Base-by-base conservation (phyloP, 2,113 vertebrate genomes). In the Corythornis madagascariensis region DNA sequence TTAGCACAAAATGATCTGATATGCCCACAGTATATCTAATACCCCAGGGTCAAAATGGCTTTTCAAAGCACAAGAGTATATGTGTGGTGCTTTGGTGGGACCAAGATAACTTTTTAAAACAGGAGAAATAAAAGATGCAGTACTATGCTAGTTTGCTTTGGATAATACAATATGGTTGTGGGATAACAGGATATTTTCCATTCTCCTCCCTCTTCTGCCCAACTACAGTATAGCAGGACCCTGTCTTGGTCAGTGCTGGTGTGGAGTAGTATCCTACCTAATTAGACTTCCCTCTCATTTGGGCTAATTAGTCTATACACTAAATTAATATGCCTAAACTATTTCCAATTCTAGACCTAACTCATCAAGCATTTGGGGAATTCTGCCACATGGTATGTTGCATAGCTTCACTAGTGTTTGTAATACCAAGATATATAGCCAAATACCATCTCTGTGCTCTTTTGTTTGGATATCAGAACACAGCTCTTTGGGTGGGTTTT, bases 401-500 rank as follows among this genome's bases (percentile, higher is more conserved):
- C 47, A 57, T 29, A 72, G 5, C 5, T 72, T 60, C 43, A 67
- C 8, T 18, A 72, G 13, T 26, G n/a, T 31, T 65, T 57, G 13
- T 22, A 76, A n/a, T 45, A 90, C 28, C 10, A 25, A 57, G 12
- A 25, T 24, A 38, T 9, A 33, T 18, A 60, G 14, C 16, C 8
- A 86, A 35, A 70, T 9, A 76, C 11, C 10, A 61, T 20, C 20
- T 76, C 26, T 16, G 69, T 73, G 35, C 26, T 57, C 47, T 73
- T 89, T 47, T 65, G 48, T 80, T 61, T 47, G 31, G 24, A 48
- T 13, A 47, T 56, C 61, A 40, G 6, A 31, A 48, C 24, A 24
- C 3, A 57, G 29, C 2, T 8, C n/a, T 57, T 69, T 56, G 6
- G 3, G 6, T 1, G 4, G 3, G 6, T 1, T 3, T 2, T 2